Percentiles rank a stretch among this genome's conserved stretches.
These are phyloP conservation scores for Acipenser oxyrinchus DNA, from an alignment of 2,797 vertebrate species.

Conservation along the genomic window DNA sequence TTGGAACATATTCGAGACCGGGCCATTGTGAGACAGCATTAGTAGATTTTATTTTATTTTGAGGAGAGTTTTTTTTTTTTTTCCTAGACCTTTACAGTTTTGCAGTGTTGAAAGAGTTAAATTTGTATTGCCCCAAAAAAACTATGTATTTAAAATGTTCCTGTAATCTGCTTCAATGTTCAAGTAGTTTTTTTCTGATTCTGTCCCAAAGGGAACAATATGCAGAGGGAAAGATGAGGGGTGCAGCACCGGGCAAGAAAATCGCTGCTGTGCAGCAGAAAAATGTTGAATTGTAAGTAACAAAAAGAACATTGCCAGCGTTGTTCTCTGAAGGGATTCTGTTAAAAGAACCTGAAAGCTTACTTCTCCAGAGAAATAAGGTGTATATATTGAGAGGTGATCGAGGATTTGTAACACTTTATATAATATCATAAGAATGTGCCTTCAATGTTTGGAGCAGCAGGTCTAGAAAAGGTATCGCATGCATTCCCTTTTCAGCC, in stretches of 20 bases:
- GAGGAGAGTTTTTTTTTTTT: too few species aligned
- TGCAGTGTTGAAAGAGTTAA: too few species aligned
- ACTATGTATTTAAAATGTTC: neutral
- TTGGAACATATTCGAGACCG: too few species aligned
- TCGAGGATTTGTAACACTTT: neutral
- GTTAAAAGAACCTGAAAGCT: neutral
- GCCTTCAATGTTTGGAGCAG: neutral
- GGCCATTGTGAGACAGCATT: too few species aligned
- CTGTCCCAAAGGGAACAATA: constrained; percentile 75
- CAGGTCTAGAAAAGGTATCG: too few species aligned
- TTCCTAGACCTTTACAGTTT: too few species aligned
- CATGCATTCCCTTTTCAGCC: too few species aligned
- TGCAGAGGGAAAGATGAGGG: constrained; percentile 96
- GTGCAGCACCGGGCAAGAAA: constrained; percentile 90
- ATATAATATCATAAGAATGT: neutral
- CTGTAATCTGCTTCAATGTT: neutral
- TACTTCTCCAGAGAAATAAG: neutral
- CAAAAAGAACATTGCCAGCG: neutral
- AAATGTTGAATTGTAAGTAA: constrained; percentile 86
- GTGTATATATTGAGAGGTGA: neutral
- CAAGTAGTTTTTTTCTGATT: constrained; percentile 2
- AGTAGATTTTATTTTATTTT: neutral
- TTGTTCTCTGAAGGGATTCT: neutral
- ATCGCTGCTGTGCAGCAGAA: constrained; percentile 90
- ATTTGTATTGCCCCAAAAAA: neutral